Evolutionary conservation across 2,113 vertebrate species (phyloP).

Genomic region (Seriola rivoliana): DNA sequence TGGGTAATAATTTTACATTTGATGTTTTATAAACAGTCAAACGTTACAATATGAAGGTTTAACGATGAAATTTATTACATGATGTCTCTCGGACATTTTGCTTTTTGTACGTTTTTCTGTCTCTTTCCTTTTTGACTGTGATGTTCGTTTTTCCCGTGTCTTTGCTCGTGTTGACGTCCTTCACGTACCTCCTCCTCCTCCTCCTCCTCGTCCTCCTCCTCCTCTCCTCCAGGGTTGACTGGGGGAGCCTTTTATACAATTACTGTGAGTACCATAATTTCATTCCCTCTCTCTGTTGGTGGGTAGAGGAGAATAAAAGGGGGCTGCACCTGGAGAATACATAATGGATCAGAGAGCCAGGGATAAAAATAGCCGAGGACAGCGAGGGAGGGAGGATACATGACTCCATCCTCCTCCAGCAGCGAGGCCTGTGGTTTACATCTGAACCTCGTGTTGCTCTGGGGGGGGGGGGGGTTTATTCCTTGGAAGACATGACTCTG

Average conservation of each 20-base stretch:
- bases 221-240: constrained; percentile 37
- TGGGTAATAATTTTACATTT: too few relatives aligned
- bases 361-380: constrained; percentile 61
- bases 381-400: constrained; percentile 10
- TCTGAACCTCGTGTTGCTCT: constrained; percentile 28
- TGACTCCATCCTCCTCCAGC: constrained; percentile 28
- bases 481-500: constrained; percentile 46
- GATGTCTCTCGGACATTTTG: too few relatives aligned
- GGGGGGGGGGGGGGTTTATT: neutral
- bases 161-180: neutral
- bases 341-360: constrained; percentile 55
- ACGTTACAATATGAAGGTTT: too few relatives aligned
- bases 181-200: neutral
- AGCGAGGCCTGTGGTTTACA: constrained; percentile 51
- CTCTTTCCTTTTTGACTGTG: neutral
- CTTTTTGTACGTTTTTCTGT: neutral
- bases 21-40: too few relatives aligned
- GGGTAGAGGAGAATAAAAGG: constrained; percentile 32
- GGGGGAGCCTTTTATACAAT: constrained; percentile 51
- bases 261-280: constrained; percentile 45
- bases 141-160: neutral
- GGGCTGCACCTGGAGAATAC: constrained; percentile 42
- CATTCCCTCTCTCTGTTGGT: constrained; percentile 30
- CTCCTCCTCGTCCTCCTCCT: neutral
- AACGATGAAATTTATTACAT: too few relatives aligned